These are phyloP conservation scores for Halictus rubicundus DNA, from an alignment of 1,140 invertebrate genomes.

Conservation along the genomic window DNA sequence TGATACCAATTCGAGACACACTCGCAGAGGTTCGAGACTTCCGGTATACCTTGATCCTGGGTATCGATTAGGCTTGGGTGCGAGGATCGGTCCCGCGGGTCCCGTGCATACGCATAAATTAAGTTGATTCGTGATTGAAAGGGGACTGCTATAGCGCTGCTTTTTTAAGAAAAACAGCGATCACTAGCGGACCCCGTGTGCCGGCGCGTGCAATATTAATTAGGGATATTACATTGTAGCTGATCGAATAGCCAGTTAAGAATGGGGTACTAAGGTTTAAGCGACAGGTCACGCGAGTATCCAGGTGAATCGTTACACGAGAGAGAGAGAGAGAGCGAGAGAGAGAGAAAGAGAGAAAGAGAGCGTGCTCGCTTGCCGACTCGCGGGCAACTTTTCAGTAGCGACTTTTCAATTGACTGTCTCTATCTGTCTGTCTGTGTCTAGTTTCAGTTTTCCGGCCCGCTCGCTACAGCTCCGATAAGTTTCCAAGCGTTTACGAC, in stretches of 20 bases:
- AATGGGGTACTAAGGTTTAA: slow-evolving; percentile 68
- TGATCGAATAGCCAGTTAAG: slow-evolving; percentile 50
- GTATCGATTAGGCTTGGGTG: background rate
- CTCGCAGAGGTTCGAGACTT: too few relatives aligned
- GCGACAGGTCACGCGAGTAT: slow-evolving; percentile 42
- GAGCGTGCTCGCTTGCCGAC: slow-evolving; percentile 36
- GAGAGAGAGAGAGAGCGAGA: too few relatives aligned
- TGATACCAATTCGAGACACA: too few relatives aligned
- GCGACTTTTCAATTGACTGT: slow-evolving; percentile 38
- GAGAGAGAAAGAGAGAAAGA: background rate
- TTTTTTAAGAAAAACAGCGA: background rate
- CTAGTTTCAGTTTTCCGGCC: slow-evolving; percentile 11
- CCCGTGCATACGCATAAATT: slow-evolving; percentile 49
- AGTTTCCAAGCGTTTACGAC: slow-evolving; percentile 11
- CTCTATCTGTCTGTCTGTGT: slow-evolving; percentile 15
- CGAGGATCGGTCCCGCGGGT: slow-evolving; percentile 9
- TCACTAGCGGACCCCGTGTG: slow-evolving; percentile 57
- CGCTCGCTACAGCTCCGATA: slow-evolving; percentile 20
- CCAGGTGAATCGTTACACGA: slow-evolving; percentile 6
- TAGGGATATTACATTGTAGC: slow-evolving; percentile 59
- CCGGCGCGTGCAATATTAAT: slow-evolving; percentile 79
- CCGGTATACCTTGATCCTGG: too few relatives aligned
- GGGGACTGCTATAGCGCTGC: slow-evolving; percentile 6
- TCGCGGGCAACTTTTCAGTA: slow-evolving; percentile 11
- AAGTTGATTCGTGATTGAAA: slow-evolving; percentile 23